Evolutionary conservation across 2,888 invertebrate genomes (phyloP).

Genomic region (Enchytraeus crypticus): DNA sequence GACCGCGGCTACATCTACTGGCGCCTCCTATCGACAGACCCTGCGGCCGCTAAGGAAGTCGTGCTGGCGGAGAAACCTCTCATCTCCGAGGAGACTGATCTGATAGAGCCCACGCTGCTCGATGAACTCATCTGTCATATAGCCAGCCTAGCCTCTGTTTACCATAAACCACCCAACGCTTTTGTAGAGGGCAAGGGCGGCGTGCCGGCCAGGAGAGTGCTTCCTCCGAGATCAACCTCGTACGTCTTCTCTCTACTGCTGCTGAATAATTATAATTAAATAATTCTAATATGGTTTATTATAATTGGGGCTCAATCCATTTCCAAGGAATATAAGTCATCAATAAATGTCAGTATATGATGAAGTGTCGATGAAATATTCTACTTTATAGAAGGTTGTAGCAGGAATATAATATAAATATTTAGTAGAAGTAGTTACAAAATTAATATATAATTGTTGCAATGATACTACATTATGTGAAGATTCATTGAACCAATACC

Average conservation of each 20-base stretch:
- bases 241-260: slow-evolving; percentile 10
- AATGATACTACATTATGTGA: no score
- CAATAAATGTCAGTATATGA: no score
- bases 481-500: no score
- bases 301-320: no score
- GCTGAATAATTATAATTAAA: background rate
- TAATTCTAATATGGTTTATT: background rate
- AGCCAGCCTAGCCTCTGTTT: slow-evolving; percentile 92
- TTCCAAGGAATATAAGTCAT: no score
- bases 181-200: slow-evolving; percentile 74
- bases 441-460: no score
- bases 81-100: slow-evolving; percentile 96
- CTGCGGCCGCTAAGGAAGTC: slow-evolving; percentile 94
- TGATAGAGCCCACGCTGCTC: slow-evolving; percentile 88
- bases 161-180: slow-evolving; percentile 96
- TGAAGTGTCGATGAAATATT: no score
- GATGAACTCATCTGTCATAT: slow-evolving; percentile 98
- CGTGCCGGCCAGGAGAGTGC: slow-evolving; percentile 52
- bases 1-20: slow-evolving; percentile 99
- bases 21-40: slow-evolving; percentile 94
- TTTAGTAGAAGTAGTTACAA: no score
- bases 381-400: no score
- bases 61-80: slow-evolving; percentile 97
- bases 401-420: no score
- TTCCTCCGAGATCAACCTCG: slow-evolving; percentile 27